Base-by-base conservation (phyloP, 2,888 invertebrate genomes). In the Stramonita haemastoma region DNA sequence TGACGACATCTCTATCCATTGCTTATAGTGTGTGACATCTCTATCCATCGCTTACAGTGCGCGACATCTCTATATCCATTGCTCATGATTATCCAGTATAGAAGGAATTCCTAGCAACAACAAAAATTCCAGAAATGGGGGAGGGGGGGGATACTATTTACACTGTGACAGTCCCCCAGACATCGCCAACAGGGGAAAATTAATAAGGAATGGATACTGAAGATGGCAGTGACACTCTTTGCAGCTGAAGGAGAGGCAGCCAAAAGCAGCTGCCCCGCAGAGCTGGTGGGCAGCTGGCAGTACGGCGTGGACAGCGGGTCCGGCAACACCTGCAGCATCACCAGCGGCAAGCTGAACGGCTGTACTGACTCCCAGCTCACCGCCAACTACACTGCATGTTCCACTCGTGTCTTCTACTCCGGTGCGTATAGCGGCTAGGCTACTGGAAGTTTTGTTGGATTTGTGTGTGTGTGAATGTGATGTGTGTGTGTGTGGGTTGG, bases 361-460 rank as follows among this genome's bases (percentile, higher is more conserved):
- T 93, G 93, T 86, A 91, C 92, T 29, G 89, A 90, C 56, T 90
- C 91, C 73, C 90, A 92, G 73, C 86, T 93, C 56, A 89, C 90
- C 4, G 92, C 85, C 86, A 93, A 93, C 90, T 92, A 93, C 87
- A 93, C 93, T 0, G 60, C 90, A 29, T 93, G 93, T 90, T 89
- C 88, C 19, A 92, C 92, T 0, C 60, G 89, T 1, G 92, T 92
- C 56, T 89, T 93, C 83, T 93, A 92, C 70, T 92, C 93, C 46
- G 85, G 93, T 93, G 90, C 89, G 90, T 29, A 19, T 29, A 19
- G 60, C 19, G 6, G 13, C 19, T 8, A n/a, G 46, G 46, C 46
- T 8, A 5, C 46, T 46, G 46, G 46, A 46, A 2, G 46, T 2
- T 46, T 46, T 46, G 46, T 46, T 46, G 46, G 46, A 8, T 46